A percentile compares a stretch with the other conserved stretches of the same genome.
These are phyloP conservation scores for Carposina sasakii DNA, from an alignment of 1,140 invertebrate genomes.

Conservation along the genomic window DNA sequence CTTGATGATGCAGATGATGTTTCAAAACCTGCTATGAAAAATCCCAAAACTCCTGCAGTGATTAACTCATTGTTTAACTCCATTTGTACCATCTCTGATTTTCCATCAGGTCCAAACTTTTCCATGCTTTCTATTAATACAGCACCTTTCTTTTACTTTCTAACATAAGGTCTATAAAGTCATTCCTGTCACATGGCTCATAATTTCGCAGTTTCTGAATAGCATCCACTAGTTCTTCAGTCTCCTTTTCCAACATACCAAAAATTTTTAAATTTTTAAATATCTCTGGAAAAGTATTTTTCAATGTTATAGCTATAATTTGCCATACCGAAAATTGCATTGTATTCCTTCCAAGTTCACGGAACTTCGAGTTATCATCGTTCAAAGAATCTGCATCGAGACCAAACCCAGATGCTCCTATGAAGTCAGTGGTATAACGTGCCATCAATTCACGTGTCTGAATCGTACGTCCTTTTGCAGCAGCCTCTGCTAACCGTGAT, in stretches of 20 bases:
- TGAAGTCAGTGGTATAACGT: slow-evolving; percentile 45
- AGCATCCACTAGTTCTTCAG: too few species aligned
- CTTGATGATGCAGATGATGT: slow-evolving; percentile 62
- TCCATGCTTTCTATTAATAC: slow-evolving; percentile 39
- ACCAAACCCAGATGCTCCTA: slow-evolving; percentile 35
- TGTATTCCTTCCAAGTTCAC: slow-evolving; percentile 38
- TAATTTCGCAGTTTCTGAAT: slow-evolving; percentile 61
- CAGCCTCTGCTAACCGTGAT: slow-evolving; percentile 6
- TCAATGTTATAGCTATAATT: background rate
- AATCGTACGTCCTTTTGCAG: slow-evolving; percentile 22
- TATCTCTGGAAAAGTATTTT: too few species aligned
- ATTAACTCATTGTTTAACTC: slow-evolving; percentile 42
- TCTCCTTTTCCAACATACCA: too few species aligned
- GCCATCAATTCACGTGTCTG: slow-evolving; percentile 33
- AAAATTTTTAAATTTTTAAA: too few species aligned
- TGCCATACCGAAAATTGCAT: slow-evolving; percentile 11
- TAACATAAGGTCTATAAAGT: slow-evolving; percentile 73
- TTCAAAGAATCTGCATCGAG: slow-evolving; percentile 22
- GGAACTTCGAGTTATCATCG: slow-evolving; percentile 53
- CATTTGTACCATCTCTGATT: slow-evolving; percentile 27
- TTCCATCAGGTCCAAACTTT: slow-evolving; percentile 40
- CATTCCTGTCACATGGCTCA: slow-evolving; percentile 56
- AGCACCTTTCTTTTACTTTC: slow-evolving; percentile 56
- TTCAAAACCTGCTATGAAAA: slow-evolving; percentile 73
- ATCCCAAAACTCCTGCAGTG: slow-evolving; percentile 68